Percentiles rank a stretch among this genome's conserved stretches.
Conservation (phyloP, 2,888 invertebrate species). For the Tetranychus piercei region DNA sequence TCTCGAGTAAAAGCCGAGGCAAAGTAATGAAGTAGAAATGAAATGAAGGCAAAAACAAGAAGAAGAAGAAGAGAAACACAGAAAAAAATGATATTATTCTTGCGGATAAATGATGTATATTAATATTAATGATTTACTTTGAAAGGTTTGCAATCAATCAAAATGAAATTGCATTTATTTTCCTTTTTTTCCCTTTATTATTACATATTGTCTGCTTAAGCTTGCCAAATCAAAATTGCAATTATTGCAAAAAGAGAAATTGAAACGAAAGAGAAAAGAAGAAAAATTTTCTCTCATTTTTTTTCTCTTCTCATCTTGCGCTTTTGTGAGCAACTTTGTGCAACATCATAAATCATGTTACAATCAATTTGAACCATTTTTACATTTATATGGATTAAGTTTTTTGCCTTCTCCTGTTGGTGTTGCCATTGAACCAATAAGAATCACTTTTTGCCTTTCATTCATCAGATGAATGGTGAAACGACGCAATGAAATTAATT, state of each 20-base stretch:
- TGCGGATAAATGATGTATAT: neutral
- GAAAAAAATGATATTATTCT: neutral
- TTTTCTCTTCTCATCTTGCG: too few species aligned
- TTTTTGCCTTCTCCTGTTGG: neutral
- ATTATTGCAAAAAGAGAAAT: neutral
- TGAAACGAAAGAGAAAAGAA: neutral
- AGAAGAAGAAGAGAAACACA: neutral
- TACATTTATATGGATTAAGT: neutral
- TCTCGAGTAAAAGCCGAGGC: too few species aligned
- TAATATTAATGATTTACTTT: neutral
- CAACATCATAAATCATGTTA: conserved; percentile 1
- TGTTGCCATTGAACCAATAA: too few species aligned
- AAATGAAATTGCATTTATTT: neutral
- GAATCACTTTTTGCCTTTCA: too few species aligned
- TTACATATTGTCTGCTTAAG: neutral
- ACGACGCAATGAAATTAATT: neutral
- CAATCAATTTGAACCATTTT: neutral
- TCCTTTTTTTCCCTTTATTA: neutral
- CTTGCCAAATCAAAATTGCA: neutral
- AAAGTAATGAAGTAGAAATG: too few species aligned
- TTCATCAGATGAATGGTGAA: too few species aligned
- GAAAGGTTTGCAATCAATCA: conserved; percentile 1
- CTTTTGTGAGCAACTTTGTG: neutral
- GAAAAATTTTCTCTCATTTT: too few species aligned
- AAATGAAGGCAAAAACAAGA: neutral